Evolutionary conservation across 92 coral and sea anemone species (phyloP), one percentile per base, ranked within the genome.

Genomic region (Porites divaricata): DNA sequence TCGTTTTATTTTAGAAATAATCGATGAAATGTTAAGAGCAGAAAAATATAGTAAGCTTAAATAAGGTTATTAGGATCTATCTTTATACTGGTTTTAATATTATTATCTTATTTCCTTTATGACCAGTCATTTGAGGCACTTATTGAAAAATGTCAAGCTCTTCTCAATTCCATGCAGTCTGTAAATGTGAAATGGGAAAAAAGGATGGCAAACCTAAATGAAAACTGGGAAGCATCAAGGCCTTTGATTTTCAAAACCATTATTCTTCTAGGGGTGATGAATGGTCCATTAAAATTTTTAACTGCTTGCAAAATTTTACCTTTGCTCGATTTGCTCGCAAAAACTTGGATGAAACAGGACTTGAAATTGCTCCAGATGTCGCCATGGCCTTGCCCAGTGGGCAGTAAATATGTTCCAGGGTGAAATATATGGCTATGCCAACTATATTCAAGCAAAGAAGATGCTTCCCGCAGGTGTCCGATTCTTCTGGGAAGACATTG

Each of bases 351-450:
- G 85, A 70, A 51, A 81, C 78, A 1, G 70, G 85, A 2, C 69
- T 81, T 9, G 85, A 81, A 70, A 81, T 81, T 2, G 85, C 91
- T 41, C n/a, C n/a, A 80, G 87, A 1, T 90, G 90, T 61, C 78
- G 88, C n/a, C 88, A 90, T 83, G 86, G 85, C 1, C 81, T 90
- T 9, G 88, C 90, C 0, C 90, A 86, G 77, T 87, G 88, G 86
- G 90, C 87, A 21, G 90, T 90, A 6, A 90, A 86, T 80, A 86
- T 90, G 90, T 86, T 57, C 21, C 90, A 78, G 28, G 90, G 93
- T 0, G 93, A 90, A 53, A 77, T 90, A 0, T 90, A 77, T 90
- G 93, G 93, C 17, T 90, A 90, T 90, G 88, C 91, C 16, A 72
- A 90, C 75, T 90, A 54, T 45, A 63, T 86, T 4, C 91, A 83